Evolutionary conservation across 2,888 invertebrate genomes (phyloP), one percentile per base, ranked within the genome.

Genomic region (Lepidocyrtinus sp.): DNA sequence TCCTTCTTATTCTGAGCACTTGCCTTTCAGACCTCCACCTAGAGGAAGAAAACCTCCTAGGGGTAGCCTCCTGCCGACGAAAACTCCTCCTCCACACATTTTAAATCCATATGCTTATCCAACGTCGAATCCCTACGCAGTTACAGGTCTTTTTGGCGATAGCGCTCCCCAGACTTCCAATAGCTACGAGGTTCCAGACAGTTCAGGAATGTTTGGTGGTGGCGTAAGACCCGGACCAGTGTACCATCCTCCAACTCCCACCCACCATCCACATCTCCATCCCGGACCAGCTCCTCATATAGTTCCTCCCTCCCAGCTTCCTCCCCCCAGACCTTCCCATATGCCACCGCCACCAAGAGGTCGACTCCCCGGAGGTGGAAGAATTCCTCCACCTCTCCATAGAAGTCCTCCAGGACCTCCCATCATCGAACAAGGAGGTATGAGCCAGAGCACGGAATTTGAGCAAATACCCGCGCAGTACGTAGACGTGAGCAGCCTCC

Each of bases 401-500:
- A 19, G 68, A 12, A 61, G 50, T 7, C 65, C 77, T 0, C 50
- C 36, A 15, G 25, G 22, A 50, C 55, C 68, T n/a, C 65, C 19
- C 22, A 67, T 71, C 1, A 36, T 55, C 5, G 62, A 75, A 7
- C 65, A 55, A 5, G 19, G 61, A 1, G 27, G 17, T 0, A 72
- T 74, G 50, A 65, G 67, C 46, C 79, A 71, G 21, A 80, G 73
- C 22, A 80, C 76, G 21, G 84, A 86, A 59, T 86, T 83, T 75
- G 85, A 85, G 26, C 81, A 81, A 17, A 85, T 86, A 9, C 86
- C 86, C 0, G 82, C 84, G 55, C 84, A 85, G 55, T 86, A 82
- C 26, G 64, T 85, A 21, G 84, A 85, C 55, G 76, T 77, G 9
- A 76, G 72, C 17, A 62, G 12, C 25, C 22, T 70, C 70, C 45